Evolutionary conservation across 2,888 invertebrate genomes (phyloP), one percentile per base, ranked within the genome.

Genomic region (Caenorhabditis uteleia): DNA sequence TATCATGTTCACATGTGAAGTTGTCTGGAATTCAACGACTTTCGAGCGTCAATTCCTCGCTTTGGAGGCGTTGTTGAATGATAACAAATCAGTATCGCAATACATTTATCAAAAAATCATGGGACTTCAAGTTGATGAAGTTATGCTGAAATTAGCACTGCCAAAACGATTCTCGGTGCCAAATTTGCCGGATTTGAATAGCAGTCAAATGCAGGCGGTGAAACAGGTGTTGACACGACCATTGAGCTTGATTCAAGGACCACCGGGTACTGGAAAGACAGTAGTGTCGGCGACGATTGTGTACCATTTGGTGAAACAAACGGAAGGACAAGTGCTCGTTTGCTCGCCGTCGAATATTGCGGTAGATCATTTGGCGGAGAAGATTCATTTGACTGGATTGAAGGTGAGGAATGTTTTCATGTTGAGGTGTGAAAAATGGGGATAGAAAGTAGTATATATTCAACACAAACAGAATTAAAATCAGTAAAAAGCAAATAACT

Each of bases 271-370:
- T 16, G 73, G 76, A 61, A 76, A 76, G 86, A 99, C 98, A 0
- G 98, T 98, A 0, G 99, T 98, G 0, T 97, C 97, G 1, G 98
- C 98, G 0, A 95, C 97, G 0, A 94, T 99, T 74, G 98, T 99
- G 2, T 98, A 95, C 84, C 98, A 99, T 84, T 87, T 99, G 56
- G 94, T 93, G 0, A 91, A 93, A 80, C 93, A 95, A 83, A 93
- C 79, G 5, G 58, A 70, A 16, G 80, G 75, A 20, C 78, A 80
- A 56, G 95, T 98, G 0, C 87, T 99, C 2, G 98, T 99, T 0
- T 98, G 98, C 84, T 97, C 98, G 0, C 98, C 98, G 0, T 95
- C 94, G 62, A 99, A 99, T 85, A 98, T 97, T 1, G 98, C 98
- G 23, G 98, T 98, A 0, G 98, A 99, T 85, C 98, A 99, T 82